Base-by-base conservation (phyloP, 2,888 invertebrate species). In the Lasioglossum figueresi region DNA sequence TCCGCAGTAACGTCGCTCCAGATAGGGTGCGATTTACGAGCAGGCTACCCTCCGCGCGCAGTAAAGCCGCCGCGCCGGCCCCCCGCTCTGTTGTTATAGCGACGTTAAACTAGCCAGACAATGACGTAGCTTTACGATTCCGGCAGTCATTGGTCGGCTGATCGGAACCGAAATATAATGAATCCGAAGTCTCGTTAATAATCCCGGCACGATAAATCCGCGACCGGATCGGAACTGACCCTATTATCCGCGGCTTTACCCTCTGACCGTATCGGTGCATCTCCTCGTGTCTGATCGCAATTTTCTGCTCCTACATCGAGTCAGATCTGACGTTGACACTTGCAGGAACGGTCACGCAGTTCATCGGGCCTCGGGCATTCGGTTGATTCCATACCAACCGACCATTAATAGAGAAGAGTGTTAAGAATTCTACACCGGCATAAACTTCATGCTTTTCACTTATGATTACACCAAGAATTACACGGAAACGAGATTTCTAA, bases 141-240 rank as follows among this genome's bases (percentile, higher is more conserved):
- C 56, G 86, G 79, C 76, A 70, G 80, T 88, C 84, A 83, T 83
- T 73, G 78, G 70, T 59, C 82, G 86, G 80, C 59, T 81, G 72
- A 68, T 48, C 75, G 77, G 66, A 56, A 66, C 70, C 88, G 82
- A 88, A 88, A 91, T 91, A 91, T 91, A 90, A 91, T 84, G 89
- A 87, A 91, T 89, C 89, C 87, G 89, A 89, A 90, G 91, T 92
- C 90, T 88, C 91, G 91, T 92, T 92, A 93, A 92, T 92, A 92
- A 92, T 68, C 85, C 84, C 80, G 31, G 37, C 31, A 34, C 86
- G 90, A 92, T 93, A 92, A 93, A 93, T 92, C 78, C 78, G 63
- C 76, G 76, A 70, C 63, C 27, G 72, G 34, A 87, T 81, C 83
- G 40, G n/a, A 19, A 43, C 31, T 72, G 78, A 76, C 76, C 82